A percentile compares a stretch with the other conserved stretches of the same genome.
These are phyloP conservation scores for Labia minor DNA, from an alignment of 2,888 invertebrate species.

Conservation along the genomic window DNA sequence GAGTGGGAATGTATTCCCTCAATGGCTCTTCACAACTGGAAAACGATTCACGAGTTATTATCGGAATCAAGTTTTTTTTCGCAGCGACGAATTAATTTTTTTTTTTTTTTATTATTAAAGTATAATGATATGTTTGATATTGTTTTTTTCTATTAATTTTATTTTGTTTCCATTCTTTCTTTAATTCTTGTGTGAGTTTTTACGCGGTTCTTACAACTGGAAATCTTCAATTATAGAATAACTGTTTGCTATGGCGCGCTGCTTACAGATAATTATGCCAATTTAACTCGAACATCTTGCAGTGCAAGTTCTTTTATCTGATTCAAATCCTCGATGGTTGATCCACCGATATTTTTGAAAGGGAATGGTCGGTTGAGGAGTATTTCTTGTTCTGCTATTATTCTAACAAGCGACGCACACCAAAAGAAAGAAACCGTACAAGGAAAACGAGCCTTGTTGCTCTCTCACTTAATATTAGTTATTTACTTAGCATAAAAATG, in stretches of 20 bases:
- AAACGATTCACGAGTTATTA: too few species aligned
- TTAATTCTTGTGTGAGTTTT: conserved; percentile 8
- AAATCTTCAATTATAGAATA: conserved; percentile 4
- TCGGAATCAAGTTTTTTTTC: too few species aligned
- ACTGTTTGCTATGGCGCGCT: background rate
- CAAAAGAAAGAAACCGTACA: background rate
- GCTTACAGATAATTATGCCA: background rate
- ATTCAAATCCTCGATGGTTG: background rate
- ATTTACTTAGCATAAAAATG: background rate
- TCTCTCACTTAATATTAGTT: background rate
- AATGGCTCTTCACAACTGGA: too few species aligned
- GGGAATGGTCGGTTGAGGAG: background rate
- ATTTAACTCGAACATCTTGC: background rate
- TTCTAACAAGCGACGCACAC: background rate
- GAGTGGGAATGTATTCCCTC: too few species aligned
- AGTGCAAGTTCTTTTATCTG: conserved; percentile 4
- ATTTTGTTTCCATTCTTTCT: background rate
- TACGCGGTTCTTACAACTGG: background rate
- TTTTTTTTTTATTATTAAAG: too few species aligned
- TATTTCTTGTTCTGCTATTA: background rate
- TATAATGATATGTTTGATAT: background rate
- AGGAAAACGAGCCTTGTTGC: background rate
- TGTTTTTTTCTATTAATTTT: background rate
- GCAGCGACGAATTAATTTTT: too few species aligned
- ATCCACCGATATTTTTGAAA: background rate